These are phyloP conservation scores for Sipha maydis DNA, from an alignment of 2,888 invertebrate species.

Conservation along the genomic window DNA sequence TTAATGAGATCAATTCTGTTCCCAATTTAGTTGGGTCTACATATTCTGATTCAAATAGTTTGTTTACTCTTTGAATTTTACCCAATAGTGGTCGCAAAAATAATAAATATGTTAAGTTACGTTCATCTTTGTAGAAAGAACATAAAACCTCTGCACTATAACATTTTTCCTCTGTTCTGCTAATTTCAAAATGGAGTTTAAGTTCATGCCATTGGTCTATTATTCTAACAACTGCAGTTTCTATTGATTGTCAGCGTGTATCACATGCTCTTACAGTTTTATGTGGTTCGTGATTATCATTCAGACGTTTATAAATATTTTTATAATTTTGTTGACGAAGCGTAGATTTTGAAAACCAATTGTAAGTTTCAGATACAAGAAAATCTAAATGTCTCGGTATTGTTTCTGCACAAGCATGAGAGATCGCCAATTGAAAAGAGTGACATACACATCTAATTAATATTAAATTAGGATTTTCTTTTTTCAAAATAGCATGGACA, in stretches of 20 bases:
- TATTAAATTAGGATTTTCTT: conserved; percentile 65
- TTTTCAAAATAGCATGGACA: conserved; percentile 66
- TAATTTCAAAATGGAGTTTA: background rate
- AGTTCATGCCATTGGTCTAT: conserved; percentile 39
- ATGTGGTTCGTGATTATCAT: conserved; percentile 37
- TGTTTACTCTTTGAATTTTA: too few relatives aligned
- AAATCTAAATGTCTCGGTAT: conserved; percentile 66
- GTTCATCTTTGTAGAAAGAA: too few relatives aligned
- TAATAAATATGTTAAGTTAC: too few relatives aligned
- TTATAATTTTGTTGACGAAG: too few relatives aligned
- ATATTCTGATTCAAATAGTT: too few relatives aligned
- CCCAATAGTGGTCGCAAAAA: too few relatives aligned
- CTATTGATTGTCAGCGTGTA: conserved; percentile 58
- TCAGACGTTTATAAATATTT: background rate
- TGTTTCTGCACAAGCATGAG: conserved; percentile 65
- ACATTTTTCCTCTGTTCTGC: too few relatives aligned
- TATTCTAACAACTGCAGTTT: conserved; percentile 25
- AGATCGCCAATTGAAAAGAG: conserved; percentile 64
- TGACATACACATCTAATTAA: conserved; percentile 13
- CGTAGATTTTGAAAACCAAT: conserved; percentile 66
- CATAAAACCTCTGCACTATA: too few relatives aligned
- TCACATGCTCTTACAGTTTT: conserved; percentile 65
- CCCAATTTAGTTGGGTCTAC: too few relatives aligned
- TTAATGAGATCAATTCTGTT: too few relatives aligned
- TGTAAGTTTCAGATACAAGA: conserved; percentile 64